Percentiles rank a stretch among this genome's conserved stretches.
phyloP scores from a whole-genome alignment of 1,140 invertebrate genomes.

The Bombus breviceps region DNA sequence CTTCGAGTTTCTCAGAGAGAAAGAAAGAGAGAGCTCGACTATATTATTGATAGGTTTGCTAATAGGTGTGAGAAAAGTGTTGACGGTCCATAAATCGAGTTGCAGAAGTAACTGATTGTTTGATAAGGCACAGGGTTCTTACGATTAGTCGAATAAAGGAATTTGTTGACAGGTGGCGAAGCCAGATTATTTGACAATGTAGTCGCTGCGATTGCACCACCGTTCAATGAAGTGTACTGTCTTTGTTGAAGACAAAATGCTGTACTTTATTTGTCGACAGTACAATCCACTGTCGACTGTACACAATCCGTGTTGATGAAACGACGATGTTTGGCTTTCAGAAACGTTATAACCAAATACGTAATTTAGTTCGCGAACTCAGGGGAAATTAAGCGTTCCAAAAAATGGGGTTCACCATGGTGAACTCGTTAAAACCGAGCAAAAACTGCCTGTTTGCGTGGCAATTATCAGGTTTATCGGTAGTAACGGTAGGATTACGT shows the following conservation, averaged over 20 bases:
- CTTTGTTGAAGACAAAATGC: too few species aligned
- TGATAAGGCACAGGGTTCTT: neutral
- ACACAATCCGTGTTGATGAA: too few species aligned
- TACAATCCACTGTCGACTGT: too few species aligned
- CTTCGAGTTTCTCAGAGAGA: neutral
- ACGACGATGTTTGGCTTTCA: too few species aligned
- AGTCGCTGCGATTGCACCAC: neutral
- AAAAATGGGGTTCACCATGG: neutral
- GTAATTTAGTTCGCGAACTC: neutral
- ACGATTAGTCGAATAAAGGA: neutral
- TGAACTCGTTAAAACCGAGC: neutral
- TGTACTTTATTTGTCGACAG: too few species aligned
- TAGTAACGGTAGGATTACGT: constrained; percentile 10
- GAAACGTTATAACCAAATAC: too few species aligned
- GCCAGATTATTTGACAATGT: neutral
- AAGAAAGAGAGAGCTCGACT: neutral
- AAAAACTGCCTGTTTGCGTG: constrained; percentile 31
- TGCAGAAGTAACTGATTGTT: neutral
- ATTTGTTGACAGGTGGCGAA: neutral
- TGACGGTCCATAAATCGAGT: neutral
- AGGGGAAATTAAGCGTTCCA: neutral
- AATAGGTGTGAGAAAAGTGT: constrained; percentile 21
- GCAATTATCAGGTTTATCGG: constrained; percentile 44
- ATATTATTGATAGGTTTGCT: constrained; percentile 16
- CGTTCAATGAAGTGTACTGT: neutral